These are phyloP conservation scores for Drosophila melanogaster DNA, from an alignment of 1,140 invertebrate species.

Conservation along the genomic window DNA sequence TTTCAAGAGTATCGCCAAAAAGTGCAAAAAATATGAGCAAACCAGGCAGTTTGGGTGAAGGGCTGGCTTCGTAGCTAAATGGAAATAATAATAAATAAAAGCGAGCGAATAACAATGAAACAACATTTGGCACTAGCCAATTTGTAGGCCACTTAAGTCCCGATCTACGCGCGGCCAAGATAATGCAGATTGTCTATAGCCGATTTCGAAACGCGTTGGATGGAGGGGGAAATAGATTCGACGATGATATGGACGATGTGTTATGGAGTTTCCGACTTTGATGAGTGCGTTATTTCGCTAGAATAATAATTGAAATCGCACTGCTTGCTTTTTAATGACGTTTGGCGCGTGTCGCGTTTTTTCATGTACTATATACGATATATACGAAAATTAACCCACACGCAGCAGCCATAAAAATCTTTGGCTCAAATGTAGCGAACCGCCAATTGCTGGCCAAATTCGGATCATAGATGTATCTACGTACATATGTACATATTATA, in stretches of 20 bases:
- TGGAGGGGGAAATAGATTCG: slow-evolving; percentile 20
- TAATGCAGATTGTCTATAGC: slow-evolving; percentile 42
- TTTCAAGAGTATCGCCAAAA: slow-evolving; percentile 1
- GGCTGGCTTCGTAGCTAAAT: slow-evolving; percentile 28
- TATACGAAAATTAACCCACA: slow-evolving; percentile 28
- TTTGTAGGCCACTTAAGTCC: slow-evolving; percentile 47
- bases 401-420: slow-evolving; percentile 49
- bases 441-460: slow-evolving; percentile 58
- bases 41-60: slow-evolving; percentile 21
- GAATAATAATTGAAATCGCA: slow-evolving; percentile 61
- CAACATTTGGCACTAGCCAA: slow-evolving; percentile 19
- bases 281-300: slow-evolving; percentile 47
- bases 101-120: slow-evolving; percentile 6
- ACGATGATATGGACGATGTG: neutral
- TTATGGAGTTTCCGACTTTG: slow-evolving; percentile 34
- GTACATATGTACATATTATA: neutral
- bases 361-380: slow-evolving; percentile 13
- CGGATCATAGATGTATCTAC: slow-evolving; percentile 27
- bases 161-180: slow-evolving; percentile 23
- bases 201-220: slow-evolving; percentile 34
- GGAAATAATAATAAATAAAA: slow-evolving; percentile 15
- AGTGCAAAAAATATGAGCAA: neutral
- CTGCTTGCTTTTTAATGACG: slow-evolving; percentile 39
- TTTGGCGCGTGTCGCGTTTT: slow-evolving; percentile 59
- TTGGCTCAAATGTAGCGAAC: slow-evolving; percentile 55